Conservation (phyloP, 2,888 invertebrate genomes). For the Nesidiocoris tenuis region DNA sequence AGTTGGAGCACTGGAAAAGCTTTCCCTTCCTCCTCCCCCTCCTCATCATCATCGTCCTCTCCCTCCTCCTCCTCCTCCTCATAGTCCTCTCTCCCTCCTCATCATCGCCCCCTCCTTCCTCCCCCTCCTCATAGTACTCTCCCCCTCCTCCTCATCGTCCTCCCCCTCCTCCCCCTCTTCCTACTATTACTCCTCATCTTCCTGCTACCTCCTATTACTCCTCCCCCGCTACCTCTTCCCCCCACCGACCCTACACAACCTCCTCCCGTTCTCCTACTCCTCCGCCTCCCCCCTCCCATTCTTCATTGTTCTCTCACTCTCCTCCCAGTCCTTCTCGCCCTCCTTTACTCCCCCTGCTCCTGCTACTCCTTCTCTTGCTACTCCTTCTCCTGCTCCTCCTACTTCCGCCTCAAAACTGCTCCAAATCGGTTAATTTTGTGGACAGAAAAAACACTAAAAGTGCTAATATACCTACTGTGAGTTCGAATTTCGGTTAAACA, state of each 20-base stretch:
- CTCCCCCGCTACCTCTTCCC: background rate
- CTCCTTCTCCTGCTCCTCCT: too few relatives aligned
- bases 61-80: slow-evolving; percentile 5
- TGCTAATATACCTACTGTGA: too few relatives aligned
- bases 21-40: slow-evolving; percentile 11
- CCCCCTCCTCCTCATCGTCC: slow-evolving; percentile 7
- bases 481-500: too few relatives aligned
- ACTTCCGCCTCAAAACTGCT: too few relatives aligned
- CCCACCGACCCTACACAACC: background rate
- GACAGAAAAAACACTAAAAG: too few relatives aligned
- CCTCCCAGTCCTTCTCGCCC: slow-evolving; percentile 13
- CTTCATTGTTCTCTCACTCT: slow-evolving; percentile 19
- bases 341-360: slow-evolving; percentile 1
- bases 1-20: too few relatives aligned
- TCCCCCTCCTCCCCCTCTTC: slow-evolving; percentile 16
- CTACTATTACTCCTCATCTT: slow-evolving; percentile 12
- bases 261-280: slow-evolving; percentile 34
- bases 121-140: slow-evolving; percentile 48
- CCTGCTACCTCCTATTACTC: background rate
- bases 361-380: too few relatives aligned
- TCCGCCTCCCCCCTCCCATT: slow-evolving; percentile 5
- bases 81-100: slow-evolving; percentile 34
- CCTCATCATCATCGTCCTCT: slow-evolving; percentile 7
- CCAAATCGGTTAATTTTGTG: too few relatives aligned
- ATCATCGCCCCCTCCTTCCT: slow-evolving; percentile 51